Percentiles rank a stretch among this genome's conserved stretches.
These are phyloP conservation scores for Malacoraja senta DNA, from an alignment of 2,797 vertebrate species.

Conservation along the genomic window DNA sequence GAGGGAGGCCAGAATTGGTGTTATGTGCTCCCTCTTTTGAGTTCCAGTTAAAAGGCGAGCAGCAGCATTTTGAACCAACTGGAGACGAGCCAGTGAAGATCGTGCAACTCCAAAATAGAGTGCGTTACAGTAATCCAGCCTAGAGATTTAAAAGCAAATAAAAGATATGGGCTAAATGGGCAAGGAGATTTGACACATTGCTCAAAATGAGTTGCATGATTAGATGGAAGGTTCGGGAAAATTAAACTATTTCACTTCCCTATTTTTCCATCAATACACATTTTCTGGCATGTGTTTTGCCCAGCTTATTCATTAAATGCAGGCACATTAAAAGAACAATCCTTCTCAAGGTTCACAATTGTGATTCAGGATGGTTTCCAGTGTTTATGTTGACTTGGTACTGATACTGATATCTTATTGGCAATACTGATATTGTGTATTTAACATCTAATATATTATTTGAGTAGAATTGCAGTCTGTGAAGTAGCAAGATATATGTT, in stretches of 20 bases:
- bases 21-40: no score
- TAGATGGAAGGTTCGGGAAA: background rate
- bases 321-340: background rate
- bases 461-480: background rate
- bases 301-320: background rate
- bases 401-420: background rate
- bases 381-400: background rate
- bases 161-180: no score
- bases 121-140: no score
- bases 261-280: background rate
- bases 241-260: background rate
- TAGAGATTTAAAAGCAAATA: no score
- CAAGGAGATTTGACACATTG: background rate
- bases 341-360: background rate
- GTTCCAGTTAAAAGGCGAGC: no score
- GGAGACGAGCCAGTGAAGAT: no score
- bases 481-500: background rate
- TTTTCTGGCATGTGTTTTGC: background rate
- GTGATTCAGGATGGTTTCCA: background rate
- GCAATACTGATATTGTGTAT: background rate
- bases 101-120: no score
- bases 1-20: no score
- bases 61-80: no score
- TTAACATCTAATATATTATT: background rate
- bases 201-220: no score